Percentiles rank a stretch among this genome's conserved stretches.
These are phyloP conservation scores for Elachura formosa DNA, from an alignment of 2,113 vertebrate genomes.

Conservation along the genomic window DNA sequence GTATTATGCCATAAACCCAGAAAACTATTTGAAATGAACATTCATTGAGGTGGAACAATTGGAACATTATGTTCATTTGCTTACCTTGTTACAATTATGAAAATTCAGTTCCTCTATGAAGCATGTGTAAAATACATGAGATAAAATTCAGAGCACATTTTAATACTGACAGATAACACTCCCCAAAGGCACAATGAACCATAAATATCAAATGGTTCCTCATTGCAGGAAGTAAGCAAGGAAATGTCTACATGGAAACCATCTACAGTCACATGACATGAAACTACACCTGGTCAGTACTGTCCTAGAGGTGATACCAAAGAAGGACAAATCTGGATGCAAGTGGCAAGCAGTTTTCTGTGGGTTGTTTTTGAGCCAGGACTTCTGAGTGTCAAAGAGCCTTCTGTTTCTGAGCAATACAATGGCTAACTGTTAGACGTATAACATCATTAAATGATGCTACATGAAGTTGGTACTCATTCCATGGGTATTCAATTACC, in stretches of 20 bases:
- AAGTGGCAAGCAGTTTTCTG: background rate
- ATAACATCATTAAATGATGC: background rate
- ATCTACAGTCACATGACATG: background rate
- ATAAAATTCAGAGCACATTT: constrained; percentile 21
- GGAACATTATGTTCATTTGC: background rate
- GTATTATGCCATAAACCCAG: background rate
- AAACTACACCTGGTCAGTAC: background rate
- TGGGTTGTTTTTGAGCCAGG: background rate
- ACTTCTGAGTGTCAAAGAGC: background rate
- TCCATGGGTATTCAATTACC: background rate
- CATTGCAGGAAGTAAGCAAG: background rate
- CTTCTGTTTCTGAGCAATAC: background rate
- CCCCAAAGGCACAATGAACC: background rate
- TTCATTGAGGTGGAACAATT: background rate
- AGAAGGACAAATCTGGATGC: background rate
- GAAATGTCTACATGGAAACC: background rate
- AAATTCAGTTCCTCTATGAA: constrained; percentile 38
- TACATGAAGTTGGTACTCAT: background rate
- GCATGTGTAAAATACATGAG: constrained; percentile 51
- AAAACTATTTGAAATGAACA: background rate
- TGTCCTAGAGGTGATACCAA: background rate
- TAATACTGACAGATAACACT: background rate
- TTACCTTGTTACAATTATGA: constrained; percentile 3
- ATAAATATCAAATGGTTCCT: background rate
- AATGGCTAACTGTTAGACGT: background rate